Evolutionary conservation across 1,140 invertebrate species (phyloP).

Genomic region (Plutomurus gul): DNA sequence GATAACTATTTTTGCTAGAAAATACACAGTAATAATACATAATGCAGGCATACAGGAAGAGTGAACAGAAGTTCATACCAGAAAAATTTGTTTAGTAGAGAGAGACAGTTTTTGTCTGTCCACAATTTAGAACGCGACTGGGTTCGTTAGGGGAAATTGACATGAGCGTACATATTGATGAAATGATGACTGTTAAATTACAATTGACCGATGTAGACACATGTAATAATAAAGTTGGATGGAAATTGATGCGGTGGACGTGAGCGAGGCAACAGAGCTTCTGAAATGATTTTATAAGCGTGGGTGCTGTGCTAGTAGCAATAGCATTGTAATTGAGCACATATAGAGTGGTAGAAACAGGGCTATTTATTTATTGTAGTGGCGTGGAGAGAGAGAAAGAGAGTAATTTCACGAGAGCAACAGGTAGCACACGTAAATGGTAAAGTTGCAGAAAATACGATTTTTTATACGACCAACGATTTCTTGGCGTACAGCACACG

Average conservation of each 20-base stretch:
- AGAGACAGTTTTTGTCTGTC: not conserved
- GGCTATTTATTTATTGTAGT: not conserved
- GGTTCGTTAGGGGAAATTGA: not conserved
- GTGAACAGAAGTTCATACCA: no score
- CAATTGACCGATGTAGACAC: not conserved
- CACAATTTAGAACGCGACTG: not conserved
- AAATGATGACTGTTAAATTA: not conserved
- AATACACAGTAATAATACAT: not conserved
- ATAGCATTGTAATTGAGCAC: no score
- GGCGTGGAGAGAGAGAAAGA: no score
- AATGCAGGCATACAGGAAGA: no score
- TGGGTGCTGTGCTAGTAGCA: no score
- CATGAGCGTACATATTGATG: not conserved
- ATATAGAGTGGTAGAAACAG: not conserved
- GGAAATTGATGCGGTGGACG: no score
- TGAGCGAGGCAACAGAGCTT: no score
- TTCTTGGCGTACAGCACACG: not conserved
- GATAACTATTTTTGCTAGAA: not conserved
- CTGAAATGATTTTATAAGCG: no score
- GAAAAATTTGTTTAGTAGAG: no score
- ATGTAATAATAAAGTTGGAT: no score
- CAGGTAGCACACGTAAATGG: constrained; percentile 14
- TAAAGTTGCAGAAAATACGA: not conserved
- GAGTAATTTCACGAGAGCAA: constrained; percentile 13
- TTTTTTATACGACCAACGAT: constrained; percentile 3